Base-by-base conservation (phyloP, 2,113 vertebrate genomes). In the Sylvia atricapilla region DNA sequence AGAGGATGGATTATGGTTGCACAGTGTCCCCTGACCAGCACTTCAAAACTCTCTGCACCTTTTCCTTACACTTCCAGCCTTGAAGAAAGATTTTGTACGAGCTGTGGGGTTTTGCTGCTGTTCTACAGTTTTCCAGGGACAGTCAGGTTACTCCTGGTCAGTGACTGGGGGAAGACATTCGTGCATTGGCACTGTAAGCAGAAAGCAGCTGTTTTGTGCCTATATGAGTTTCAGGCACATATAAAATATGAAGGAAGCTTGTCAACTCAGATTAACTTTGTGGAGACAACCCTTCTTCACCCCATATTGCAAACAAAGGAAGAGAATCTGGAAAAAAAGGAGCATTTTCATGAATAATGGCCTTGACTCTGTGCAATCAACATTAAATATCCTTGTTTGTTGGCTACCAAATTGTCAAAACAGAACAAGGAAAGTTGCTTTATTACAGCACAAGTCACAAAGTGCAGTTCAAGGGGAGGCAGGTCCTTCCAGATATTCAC, bases 221-320 rank as follows among this genome's bases (percentile, higher is more conserved):
- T 68, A 11, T 33, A 28, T 56, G 60, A 87, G 63, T 87, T 84
- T 79, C 90, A 75, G 73, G 55, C 56, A 50, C 33, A 15, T 58
- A 79, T 81, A 64, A 96, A 93, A 94, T 92, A 94, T 91, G 75
- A 94, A 92, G 75, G 70, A 95, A 84, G 18, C 59, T 79, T 95
- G 83, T 95, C 93, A 90, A 33, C 35, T 89, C 74, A 53, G 47
- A 92, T 95, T 93, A 95, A 39, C 39, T 87, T 82, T 87, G 49
- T 84, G 53, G 25, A 84, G 68, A 75, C 23, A 72, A 7, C 30
- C 31, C 13, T 76, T 94, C 66, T 69, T 79, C 75, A 63, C 30
- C 68, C 37, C 37, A 30, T 15, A 15, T 56, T 69, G 30, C 44
- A 76, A 80, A 84, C 20, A 31, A 96, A 90, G 13, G 59, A 82